Evolutionary conservation across 1,140 invertebrate species (phyloP), one percentile per base, ranked within the genome.

Genomic region (Drosophila kepulauana): DNA sequence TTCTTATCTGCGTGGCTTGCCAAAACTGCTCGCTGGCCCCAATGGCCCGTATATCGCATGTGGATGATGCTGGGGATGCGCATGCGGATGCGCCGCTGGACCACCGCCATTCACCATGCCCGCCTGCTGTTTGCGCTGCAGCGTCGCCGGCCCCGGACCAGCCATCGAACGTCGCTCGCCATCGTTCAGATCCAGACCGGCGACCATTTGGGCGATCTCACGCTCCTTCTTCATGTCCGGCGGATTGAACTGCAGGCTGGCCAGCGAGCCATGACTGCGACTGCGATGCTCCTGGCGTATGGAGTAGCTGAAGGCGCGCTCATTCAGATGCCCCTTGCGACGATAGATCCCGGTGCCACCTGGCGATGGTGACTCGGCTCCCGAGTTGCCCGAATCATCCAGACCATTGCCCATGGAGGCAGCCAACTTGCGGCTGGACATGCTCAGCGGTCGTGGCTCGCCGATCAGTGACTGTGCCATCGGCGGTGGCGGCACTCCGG

Each of bases 211-310:
- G 85, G 97, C 96, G 63, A 98, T 97, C 93, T 98, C 97, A 2
- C 97, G 94, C 92, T 98, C 97, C 91, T 98, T 98, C 89, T 98
- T 97, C 79, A 97, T 94, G 81, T 97, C 97, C 11, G 94, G 94
- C 79, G 95, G 95, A 62, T 95, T 95, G 92, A 96, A 96, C 92
- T 96, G 96, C 16, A 98, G 93, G 86, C 97, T 98, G 20, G 97
- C 97, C 81, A 98, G 93, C 52, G 97, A 97, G 52, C 97, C 97
- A 92, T 98, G 97, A 75, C 97, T 98, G 48, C 97, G 94, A 85
- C 97, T 98, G 54, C 97, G 94, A 92, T 98, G 97, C 91, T 98
- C 97, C 88, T 98, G 97, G 54, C 97, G 94, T 81, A 99, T 99
- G 57, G 97, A 98, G 93, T 98, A 98, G 10, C 97, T 98, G 91